Conservation (phyloP, 1,140 invertebrate genomes). For the Cydia pomonella region DNA sequence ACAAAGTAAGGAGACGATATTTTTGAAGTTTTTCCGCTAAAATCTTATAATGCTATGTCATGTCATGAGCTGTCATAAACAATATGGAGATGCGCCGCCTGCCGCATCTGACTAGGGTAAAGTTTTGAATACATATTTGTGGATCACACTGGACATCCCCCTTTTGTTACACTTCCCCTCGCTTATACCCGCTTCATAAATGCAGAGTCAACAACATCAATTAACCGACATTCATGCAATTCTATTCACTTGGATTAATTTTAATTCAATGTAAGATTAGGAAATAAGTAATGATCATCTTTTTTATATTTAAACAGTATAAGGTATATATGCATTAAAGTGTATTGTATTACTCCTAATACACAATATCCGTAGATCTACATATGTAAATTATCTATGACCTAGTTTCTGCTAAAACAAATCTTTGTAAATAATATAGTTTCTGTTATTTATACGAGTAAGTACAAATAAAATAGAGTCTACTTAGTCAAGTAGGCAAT, state of each 20-base stretch:
- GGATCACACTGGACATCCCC: conserved; percentile 47
- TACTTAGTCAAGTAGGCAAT: too few species aligned
- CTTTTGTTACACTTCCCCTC: conserved; percentile 46
- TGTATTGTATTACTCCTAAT: too few species aligned
- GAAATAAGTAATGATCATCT: not conserved
- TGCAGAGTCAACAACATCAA: conserved; percentile 42
- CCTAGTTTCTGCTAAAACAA: too few species aligned
- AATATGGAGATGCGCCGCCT: not conserved
- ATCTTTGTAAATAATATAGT: too few species aligned
- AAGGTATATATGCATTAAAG: too few species aligned
- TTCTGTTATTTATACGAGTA: too few species aligned
- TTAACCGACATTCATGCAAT: conserved; percentile 38
- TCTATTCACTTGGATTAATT: not conserved
- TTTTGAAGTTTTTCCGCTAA: too few species aligned
- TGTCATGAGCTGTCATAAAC: not conserved
- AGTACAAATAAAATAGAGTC: too few species aligned
- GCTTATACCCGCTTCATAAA: conserved; percentile 33
- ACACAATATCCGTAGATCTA: too few species aligned
- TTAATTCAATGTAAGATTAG: not conserved
- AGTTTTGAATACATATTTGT: not conserved
- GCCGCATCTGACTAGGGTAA: not conserved
- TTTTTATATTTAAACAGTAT: not conserved
- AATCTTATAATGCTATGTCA: too few species aligned
- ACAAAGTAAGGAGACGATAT: too few species aligned
- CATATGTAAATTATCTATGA: too few species aligned